phyloP scores from a whole-genome alignment of 2,797 vertebrate genomes.

The Petrocephalus schoutedeni region DNA sequence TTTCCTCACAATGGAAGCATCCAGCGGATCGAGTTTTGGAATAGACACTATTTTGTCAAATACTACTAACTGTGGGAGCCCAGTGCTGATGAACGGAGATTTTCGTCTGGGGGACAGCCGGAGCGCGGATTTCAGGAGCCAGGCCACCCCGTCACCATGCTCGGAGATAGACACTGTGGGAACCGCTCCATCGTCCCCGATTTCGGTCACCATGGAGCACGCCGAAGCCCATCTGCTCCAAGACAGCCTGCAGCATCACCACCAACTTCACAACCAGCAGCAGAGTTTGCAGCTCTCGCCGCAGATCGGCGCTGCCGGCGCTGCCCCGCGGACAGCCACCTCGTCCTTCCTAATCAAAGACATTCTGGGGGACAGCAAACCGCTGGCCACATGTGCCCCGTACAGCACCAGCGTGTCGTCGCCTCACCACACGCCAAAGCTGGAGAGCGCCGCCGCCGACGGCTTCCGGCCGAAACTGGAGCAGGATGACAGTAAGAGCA shows the following conservation, averaged over 20 bases:
- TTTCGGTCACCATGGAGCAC: conserved; percentile 90
- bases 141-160: conserved; percentile 84
- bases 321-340: conserved; percentile 87
- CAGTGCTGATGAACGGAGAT: conserved; percentile 85
- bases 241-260: conserved; percentile 76
- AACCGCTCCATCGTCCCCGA: conserved; percentile 88
- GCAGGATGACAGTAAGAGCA: conserved; percentile 66
- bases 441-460: conserved; percentile 59
- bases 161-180: conserved; percentile 96
- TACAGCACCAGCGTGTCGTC: conserved; percentile 93
- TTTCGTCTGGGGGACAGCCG: conserved; percentile 79
- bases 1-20: conserved; percentile 82
- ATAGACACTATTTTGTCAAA: conserved; percentile 96
- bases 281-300: conserved; percentile 61
- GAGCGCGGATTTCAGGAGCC: conserved; percentile 84
- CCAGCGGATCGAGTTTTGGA: conserved; percentile 93
- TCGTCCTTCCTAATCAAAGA: conserved; percentile 97
- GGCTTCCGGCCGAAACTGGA: conserved; percentile 74
- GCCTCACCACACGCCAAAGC: conserved; percentile 78
- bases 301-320: conserved; percentile 72
- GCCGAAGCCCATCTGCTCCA: conserved; percentile 74
- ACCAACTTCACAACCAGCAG: conserved; percentile 62
- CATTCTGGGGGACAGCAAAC: conserved; percentile 97
- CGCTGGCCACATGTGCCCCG: conserved; percentile 91
- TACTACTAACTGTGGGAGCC: conserved; percentile 74